Conservation (phyloP, 2,113 vertebrate genomes). For the Geococcyx californianus region DNA sequence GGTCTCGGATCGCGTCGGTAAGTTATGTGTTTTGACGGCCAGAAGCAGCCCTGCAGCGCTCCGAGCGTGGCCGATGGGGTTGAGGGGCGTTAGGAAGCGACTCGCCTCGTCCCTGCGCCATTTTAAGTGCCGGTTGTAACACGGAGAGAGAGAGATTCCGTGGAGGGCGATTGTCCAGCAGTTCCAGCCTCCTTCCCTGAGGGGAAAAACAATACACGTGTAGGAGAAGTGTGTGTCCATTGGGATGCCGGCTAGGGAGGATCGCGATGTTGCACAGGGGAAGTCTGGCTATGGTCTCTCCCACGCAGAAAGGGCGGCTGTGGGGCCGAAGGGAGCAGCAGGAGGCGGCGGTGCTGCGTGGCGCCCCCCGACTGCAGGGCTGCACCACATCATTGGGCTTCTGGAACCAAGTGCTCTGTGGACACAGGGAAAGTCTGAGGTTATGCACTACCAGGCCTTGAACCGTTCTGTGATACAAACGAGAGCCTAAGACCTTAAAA, state of each 20-base stretch:
- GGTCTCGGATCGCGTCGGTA: too few species aligned
- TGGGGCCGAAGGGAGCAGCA: neutral
- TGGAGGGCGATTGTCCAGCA: rapidly evolving
- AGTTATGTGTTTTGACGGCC: too few species aligned
- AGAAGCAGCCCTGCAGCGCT: too few species aligned
- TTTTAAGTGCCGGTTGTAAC: neutral
- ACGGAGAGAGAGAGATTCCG: rapidly evolving
- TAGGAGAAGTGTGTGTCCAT: rapidly evolving
- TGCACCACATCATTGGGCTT: rapidly evolving
- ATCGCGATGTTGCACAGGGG: rapidly evolving
- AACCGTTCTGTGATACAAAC: neutral
- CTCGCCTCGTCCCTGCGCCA: neutral
- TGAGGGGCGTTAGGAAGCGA: neutral
- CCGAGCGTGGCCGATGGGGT: neutral
- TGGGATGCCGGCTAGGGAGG: rapidly evolving
- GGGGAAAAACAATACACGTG: rapidly evolving
- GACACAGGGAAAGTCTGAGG: neutral
- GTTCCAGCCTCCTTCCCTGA: rapidly evolving
- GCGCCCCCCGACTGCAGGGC: neutral
- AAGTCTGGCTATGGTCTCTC: rapidly evolving
- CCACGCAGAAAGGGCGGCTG: rapidly evolving
- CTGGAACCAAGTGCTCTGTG: neutral
- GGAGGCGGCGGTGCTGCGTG: rapidly evolving
- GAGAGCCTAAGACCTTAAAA: neutral
- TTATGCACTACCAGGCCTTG: slow-evolving; percentile 15